Conservation (phyloP, 2,113 vertebrate species). For the Antechinus flavipes region DNA sequence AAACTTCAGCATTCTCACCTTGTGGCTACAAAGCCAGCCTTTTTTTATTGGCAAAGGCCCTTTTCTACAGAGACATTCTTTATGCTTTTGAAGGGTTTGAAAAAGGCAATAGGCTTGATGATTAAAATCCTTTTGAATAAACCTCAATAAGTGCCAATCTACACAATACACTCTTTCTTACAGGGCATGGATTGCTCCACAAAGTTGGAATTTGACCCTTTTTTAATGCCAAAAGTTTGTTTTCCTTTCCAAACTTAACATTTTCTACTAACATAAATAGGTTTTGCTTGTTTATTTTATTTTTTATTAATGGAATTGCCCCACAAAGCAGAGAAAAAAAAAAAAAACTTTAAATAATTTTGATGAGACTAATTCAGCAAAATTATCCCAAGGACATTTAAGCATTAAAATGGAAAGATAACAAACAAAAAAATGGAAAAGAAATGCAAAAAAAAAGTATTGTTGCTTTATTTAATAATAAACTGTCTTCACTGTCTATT, state of each 20-base stretch:
- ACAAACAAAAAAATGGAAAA: too few species aligned
- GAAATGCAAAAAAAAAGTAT: too few species aligned
- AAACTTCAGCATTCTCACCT: slow-evolving; percentile 36
- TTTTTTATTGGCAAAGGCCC: background rate
- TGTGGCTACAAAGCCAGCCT: slow-evolving; percentile 2
- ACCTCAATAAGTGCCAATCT: slow-evolving; percentile 49
- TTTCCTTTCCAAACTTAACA: background rate
- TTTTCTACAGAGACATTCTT: slow-evolving; percentile 46
- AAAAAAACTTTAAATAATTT: too few species aligned
- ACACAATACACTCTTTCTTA: slow-evolving; percentile 49
- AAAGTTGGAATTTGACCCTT: background rate
- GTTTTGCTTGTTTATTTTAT: background rate
- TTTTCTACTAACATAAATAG: background rate
- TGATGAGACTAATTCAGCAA: too few species aligned
- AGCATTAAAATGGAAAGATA: too few species aligned
- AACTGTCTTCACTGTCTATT: too few species aligned
- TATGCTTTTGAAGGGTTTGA: slow-evolving; percentile 14
- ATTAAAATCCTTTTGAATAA: slow-evolving; percentile 60
- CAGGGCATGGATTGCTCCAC: background rate
- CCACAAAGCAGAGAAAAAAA: too few species aligned
- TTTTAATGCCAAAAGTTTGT: slow-evolving; percentile 4
- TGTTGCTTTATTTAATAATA: too few species aligned
- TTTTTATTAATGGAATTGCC: background rate
- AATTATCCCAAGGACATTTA: too few species aligned
- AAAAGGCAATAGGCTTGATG: slow-evolving; percentile 38